Evolutionary conservation across 2,113 vertebrate genomes (phyloP), one percentile per base, ranked within the genome.

Genomic region (Benitochromis conjunctus): DNA sequence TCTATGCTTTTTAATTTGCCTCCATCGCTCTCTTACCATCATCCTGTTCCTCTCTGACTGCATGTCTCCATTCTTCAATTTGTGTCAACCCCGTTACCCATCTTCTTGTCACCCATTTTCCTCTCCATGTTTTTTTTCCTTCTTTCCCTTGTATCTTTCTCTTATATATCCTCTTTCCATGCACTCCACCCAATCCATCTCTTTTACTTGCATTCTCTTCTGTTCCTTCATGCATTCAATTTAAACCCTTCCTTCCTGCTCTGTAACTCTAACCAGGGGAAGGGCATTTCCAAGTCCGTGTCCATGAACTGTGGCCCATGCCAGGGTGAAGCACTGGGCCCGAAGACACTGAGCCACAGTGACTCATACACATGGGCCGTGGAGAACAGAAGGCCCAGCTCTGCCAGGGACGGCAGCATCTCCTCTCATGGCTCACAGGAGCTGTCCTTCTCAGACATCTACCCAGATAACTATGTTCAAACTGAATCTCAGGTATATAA

Each of bases 361-460:
- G 97, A 98, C 83, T 96, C 97, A 0, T 97, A 97, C 92, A 94
- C 97, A n/a, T 96, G 96, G 86, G 97, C 97, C 87, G 94, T 97
- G 88, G 97, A 96, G 91, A 96, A 97, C 94, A 95, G 96, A 62
- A 96, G 92, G 86, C 80, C 93, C 86, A 90, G 94, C 85, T 55
- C 86, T 74, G 14, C 82, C 92, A 74, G 43, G 86, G 80, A 88
- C 69, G 8, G 46, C 89, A 91, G 95, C 88, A 74, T 82, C 91
- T 16, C 54, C 86, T 91, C 92, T 84, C 87, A 91, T 89, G 88
- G 94, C 95, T 95, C 95, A 1, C 92, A 83, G 83, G 64, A 92
- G 87, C 82, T 97, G 95, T 96, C 89, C 89, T 77, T 87, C 86
- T 82, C 96, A 93, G 92, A 95, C 11, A 74, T 96, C 95, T 92